Conservation (phyloP, 2,113 vertebrate genomes). For the Equus przewalskii region DNA sequence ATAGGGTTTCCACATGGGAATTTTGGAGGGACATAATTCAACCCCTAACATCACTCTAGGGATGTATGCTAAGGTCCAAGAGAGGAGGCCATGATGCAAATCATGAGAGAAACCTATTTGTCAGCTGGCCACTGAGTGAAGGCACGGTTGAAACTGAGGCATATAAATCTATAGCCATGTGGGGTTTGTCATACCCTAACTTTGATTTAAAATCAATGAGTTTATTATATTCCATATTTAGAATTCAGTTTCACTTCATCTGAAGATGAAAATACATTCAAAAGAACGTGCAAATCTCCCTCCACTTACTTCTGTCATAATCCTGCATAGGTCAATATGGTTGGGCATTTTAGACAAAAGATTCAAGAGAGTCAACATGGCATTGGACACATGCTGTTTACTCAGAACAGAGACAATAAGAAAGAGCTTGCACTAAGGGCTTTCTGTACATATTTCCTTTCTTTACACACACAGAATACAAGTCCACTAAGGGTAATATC, state of each 20-base stretch:
- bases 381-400: not conserved
- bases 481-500: not conserved
- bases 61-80: not conserved
- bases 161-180: not conserved
- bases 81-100: not conserved
- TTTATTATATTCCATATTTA: not conserved
- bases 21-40: not conserved
- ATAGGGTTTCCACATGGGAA: not conserved
- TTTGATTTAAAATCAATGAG: not conserved
- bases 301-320: not conserved
- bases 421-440: not conserved
- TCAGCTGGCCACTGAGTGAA: not conserved
- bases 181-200: not conserved
- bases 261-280: constrained; percentile 60
- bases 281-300: constrained; percentile 51
- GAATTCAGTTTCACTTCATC: constrained; percentile 2
- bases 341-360: constrained; percentile 37
- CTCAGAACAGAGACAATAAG: not conserved
- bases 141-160: not conserved
- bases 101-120: not conserved
- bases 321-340: not conserved
- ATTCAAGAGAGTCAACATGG: not conserved
- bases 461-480: not conserved
- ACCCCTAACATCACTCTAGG: not conserved
- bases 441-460: not conserved